Evolutionary conservation across 2,888 invertebrate species (phyloP).

Genomic region (Leptura quadrifasciata): DNA sequence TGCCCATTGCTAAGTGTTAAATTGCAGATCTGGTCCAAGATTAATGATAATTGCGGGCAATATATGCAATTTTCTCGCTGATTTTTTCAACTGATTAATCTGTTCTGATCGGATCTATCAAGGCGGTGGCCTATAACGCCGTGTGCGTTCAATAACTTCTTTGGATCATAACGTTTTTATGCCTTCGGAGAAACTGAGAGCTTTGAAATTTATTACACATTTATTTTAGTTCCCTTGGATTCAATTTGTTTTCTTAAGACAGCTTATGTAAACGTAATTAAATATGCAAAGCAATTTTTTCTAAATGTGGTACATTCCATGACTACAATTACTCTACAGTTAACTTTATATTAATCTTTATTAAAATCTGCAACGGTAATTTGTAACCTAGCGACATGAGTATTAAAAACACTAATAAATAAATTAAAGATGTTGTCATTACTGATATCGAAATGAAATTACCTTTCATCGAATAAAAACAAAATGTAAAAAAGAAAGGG

Average conservation of each 20-base stretch:
- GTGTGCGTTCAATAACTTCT: constrained; percentile 11
- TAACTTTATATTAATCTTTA: too few species aligned
- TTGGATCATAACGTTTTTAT: neutral
- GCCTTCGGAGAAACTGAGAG: neutral
- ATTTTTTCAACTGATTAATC: constrained; percentile 44
- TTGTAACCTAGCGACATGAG: too few species aligned
- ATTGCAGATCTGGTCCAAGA: constrained; percentile 49
- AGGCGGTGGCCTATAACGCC: constrained; percentile 16
- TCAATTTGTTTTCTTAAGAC: neutral
- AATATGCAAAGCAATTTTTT: constrained; percentile 22
- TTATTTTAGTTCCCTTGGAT: constrained; percentile 21
- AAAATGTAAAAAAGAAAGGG: too few species aligned
- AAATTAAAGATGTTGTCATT: too few species aligned
- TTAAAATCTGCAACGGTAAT: too few species aligned
- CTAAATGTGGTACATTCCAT: neutral
- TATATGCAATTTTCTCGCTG: constrained; percentile 48
- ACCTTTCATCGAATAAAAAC: too few species aligned
- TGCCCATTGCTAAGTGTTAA: constrained; percentile 49
- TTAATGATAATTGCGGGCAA: constrained; percentile 49
- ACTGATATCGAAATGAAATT: too few species aligned
- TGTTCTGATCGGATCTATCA: constrained; percentile 37
- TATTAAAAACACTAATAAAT: too few species aligned
- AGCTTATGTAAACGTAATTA: constrained; percentile 15
- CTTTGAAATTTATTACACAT: constrained; percentile 1
- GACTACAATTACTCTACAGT: neutral